Conservation (phyloP, 2,113 vertebrate genomes). For the Lamprologus ornatipinnis region DNA sequence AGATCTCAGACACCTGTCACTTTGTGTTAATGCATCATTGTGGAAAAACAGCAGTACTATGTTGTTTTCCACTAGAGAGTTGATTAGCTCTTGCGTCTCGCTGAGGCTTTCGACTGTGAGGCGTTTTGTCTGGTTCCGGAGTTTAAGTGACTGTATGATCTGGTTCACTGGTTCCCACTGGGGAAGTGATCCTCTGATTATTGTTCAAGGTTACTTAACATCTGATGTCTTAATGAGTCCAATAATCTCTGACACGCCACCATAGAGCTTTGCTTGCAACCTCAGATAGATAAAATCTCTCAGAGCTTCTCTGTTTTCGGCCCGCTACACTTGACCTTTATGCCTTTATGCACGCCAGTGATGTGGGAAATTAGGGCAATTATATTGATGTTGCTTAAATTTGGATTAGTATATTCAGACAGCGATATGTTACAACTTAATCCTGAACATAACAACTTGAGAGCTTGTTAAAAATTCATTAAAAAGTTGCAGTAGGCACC, state of each 20-base stretch:
- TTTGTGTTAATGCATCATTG: not conserved
- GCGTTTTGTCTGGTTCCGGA: conserved; percentile 47
- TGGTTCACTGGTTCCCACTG: conserved; percentile 25
- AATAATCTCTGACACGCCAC: conserved; percentile 20
- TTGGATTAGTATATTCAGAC: not conserved
- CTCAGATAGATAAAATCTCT: not conserved
- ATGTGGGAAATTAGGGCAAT: not conserved
- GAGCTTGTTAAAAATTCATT: not conserved
- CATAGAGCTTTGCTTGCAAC: conserved; percentile 2
- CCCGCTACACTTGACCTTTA: not conserved
- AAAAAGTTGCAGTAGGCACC: conserved; percentile 61
- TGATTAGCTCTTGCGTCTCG: conserved; percentile 21
- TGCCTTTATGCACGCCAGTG: not conserved
- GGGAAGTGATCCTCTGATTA: conserved; percentile 56
- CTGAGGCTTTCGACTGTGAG: not conserved
- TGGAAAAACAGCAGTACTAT: not conserved
- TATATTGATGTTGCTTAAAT: not conserved
- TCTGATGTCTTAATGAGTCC: conserved; percentile 52
- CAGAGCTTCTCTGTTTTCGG: not conserved
- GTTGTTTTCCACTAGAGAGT: conserved; percentile 31
- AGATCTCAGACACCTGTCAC: not conserved
- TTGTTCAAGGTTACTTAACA: conserved; percentile 44
- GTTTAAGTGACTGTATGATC: conserved; percentile 36
- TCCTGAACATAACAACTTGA: not conserved
- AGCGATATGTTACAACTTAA: not conserved